Evolutionary conservation across 2,113 vertebrate genomes (phyloP), one percentile per base, ranked within the genome.

Genomic region (Gavia stellata): DNA sequence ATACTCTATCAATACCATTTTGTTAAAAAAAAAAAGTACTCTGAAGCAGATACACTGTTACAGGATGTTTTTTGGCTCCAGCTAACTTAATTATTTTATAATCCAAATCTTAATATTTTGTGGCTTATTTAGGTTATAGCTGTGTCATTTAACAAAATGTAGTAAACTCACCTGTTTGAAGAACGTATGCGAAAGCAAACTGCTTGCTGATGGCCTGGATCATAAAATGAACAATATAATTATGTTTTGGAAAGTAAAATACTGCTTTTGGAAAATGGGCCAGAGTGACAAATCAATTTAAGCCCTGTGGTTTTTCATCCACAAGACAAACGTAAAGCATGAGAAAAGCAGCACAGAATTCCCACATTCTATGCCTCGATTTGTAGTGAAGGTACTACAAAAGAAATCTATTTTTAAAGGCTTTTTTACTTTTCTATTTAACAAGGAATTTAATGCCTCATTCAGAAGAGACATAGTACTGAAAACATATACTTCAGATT

Each of bases 151-250:
- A 65, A 97, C 23, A 17, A 92, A 85, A 86, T 56, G 29, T 19
- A 88, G 79, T 68, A 75, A 86, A 94, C 98, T 96, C 66, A 99
- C 99, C 99, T 99, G 98, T 94, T 98, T 99, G 98, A 99, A 99
- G 98, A 99, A 99, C 74, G 98, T 97, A 81, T 99, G 99, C 24
- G 98, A 98, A 94, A 99, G 95, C 93, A 99, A 98, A 92, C 98
- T 96, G 79, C 98, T 98, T 84, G 99, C 99, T 84, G 99, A 99
- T 28, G 99, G 99, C 96, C 99, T 99, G 81, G 79, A 98, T 97
- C 52, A 91, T 78, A 97, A 73, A 94, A 95, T 96, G 66, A 97
- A 96, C 77, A 96, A 97, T 50, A 95, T 11, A 80, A 89, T 97
- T 94, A 96, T 19, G 16, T 82, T 92, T 45, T 94, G 50, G 24